Conservation (phyloP, 2,113 vertebrate genomes). For the Corvus hawaiiensis region DNA sequence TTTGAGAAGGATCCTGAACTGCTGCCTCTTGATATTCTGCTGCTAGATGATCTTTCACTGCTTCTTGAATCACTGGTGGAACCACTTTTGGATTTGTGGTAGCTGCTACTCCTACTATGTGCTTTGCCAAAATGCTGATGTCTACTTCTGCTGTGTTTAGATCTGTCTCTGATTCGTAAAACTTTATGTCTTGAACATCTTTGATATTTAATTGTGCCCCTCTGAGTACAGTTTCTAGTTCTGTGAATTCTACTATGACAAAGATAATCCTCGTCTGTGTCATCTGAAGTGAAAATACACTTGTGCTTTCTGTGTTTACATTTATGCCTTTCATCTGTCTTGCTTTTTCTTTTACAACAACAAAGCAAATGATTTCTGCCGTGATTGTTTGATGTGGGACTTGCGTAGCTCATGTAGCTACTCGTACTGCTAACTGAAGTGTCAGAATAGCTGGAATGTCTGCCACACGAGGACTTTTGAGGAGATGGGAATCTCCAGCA, state of each 20-base stretch:
- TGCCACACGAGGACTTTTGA: slow-evolving; percentile 47
- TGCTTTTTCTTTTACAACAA: slow-evolving; percentile 55
- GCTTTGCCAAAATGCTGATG: neutral
- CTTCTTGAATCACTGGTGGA: slow-evolving; percentile 23
- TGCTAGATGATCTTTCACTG: slow-evolving; percentile 11
- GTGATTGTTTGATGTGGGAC: neutral
- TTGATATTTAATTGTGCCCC: slow-evolving; percentile 22
- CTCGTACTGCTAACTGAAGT: slow-evolving; percentile 15
- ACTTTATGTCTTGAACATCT: slow-evolving; percentile 63
- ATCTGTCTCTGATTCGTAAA: slow-evolving; percentile 67
- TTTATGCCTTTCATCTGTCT: slow-evolving; percentile 57
- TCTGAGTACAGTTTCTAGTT: slow-evolving; percentile 15
- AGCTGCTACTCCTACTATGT: neutral
- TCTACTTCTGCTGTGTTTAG: slow-evolving; percentile 53
- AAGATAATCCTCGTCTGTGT: neutral
- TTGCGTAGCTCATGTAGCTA: slow-evolving; percentile 14
- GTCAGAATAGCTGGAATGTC: slow-evolving; percentile 44
- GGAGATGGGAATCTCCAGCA: slow-evolving; percentile 48
- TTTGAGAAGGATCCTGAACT: slow-evolving; percentile 36
- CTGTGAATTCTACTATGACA: slow-evolving; percentile 21
- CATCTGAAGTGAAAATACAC: slow-evolving; percentile 47
- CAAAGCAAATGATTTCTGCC: slow-evolving; percentile 11
- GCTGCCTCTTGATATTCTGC: neutral
- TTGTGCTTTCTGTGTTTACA: slow-evolving; percentile 65
- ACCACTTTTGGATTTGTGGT: slow-evolving; percentile 14